Conservation (phyloP, 1,140 invertebrate species). For the Callitettix versicolor region DNA sequence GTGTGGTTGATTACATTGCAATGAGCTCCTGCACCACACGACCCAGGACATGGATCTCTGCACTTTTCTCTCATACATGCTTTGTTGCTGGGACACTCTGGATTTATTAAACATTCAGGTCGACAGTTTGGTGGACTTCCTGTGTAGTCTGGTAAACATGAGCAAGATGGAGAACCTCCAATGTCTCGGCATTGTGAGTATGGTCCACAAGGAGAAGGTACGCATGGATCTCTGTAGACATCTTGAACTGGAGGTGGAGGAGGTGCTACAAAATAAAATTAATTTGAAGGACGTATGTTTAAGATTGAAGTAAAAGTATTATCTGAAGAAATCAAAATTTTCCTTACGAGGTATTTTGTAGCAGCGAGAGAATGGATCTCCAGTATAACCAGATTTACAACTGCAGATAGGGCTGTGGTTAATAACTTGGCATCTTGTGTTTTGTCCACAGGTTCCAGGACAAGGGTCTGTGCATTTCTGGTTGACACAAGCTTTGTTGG, state of each 20-base stretch:
- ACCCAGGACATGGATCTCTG: slow-evolving; percentile 55
- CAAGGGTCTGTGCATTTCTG: slow-evolving; percentile 46
- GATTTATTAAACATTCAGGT: slow-evolving; percentile 52
- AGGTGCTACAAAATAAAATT: slow-evolving; percentile 16
- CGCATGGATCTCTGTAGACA: slow-evolving; percentile 44
- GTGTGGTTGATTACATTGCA: slow-evolving; percentile 56
- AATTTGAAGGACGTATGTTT: slow-evolving; percentile 19
- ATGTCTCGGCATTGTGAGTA: slow-evolving; percentile 48
- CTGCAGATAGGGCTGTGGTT: slow-evolving; percentile 54
- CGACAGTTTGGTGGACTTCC: slow-evolving; percentile 50
- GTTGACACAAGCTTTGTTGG: slow-evolving; percentile 40
- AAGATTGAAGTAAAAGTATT: slow-evolving; percentile 36
- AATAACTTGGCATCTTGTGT: slow-evolving; percentile 52
- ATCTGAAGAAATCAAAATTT: slow-evolving; percentile 33
- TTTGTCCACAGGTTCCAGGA: slow-evolving; percentile 40
- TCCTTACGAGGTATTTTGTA: slow-evolving; percentile 41
- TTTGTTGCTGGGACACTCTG: slow-evolving; percentile 49
- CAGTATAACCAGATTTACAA: slow-evolving; percentile 51
- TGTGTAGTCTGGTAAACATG: slow-evolving; percentile 44
- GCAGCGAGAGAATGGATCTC: slow-evolving; percentile 63
- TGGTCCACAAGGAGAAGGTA: slow-evolving; percentile 57
- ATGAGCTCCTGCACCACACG: slow-evolving; percentile 50
- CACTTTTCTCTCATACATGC: slow-evolving; percentile 61
- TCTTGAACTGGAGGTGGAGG: slow-evolving; percentile 28
- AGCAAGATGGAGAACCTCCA: slow-evolving; percentile 47